Percentiles rank a stretch among this genome's conserved stretches.
Conservation (phyloP, 2,113 vertebrate genomes). For the Silurus glanis region DNA sequence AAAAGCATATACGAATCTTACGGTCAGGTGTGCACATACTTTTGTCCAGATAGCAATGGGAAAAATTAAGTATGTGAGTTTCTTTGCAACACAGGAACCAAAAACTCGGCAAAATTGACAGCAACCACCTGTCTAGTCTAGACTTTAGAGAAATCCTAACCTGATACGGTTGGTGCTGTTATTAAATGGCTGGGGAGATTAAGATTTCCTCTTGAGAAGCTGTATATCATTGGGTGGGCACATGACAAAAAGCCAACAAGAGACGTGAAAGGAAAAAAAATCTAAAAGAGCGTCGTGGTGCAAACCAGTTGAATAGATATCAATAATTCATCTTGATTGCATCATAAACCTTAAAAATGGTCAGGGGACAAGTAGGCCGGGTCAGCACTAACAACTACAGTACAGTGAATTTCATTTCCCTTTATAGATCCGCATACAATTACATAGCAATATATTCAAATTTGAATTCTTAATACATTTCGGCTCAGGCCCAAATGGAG, state of each 20-base stretch:
- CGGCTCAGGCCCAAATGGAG: background rate
- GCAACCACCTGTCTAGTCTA: background rate
- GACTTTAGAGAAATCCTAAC: background rate
- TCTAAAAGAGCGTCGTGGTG: background rate
- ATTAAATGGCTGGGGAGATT: too few species aligned
- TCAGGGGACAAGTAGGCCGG: constrained; percentile 10
- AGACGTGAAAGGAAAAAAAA: background rate
- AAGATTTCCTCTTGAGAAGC: too few species aligned
- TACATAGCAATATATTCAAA: background rate
- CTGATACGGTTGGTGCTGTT: background rate
- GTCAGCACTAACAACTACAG: constrained; percentile 13
- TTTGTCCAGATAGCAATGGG: too few species aligned
- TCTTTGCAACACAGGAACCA: background rate
- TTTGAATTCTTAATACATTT: background rate
- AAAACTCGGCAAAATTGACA: background rate
- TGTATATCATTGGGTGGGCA: background rate
- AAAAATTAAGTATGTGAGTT: background rate
- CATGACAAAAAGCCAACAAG: background rate
- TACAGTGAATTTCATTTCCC: background rate
- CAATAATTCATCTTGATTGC: constrained; percentile 34
- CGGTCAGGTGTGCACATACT: too few species aligned
- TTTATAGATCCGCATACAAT: constrained; percentile 19
- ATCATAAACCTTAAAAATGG: constrained; percentile 41
- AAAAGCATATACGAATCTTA: too few species aligned
- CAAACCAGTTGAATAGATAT: constrained; percentile 20